Conservation (phyloP, 2,888 invertebrate species). For the Panzeria rudis region DNA sequence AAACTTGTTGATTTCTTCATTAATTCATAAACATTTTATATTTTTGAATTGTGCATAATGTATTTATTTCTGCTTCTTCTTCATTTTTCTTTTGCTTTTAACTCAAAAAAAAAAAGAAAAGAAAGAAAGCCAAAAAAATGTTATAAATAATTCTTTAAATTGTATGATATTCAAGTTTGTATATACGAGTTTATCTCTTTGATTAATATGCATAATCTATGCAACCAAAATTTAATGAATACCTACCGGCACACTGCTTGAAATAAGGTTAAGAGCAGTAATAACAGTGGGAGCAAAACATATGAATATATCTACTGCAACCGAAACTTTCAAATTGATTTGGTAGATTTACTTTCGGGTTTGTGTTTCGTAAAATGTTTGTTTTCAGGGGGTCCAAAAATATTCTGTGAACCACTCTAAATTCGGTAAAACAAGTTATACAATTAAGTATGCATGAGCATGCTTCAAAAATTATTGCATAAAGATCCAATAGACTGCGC, state of each 20-base stretch:
- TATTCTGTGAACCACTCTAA: too few species aligned
- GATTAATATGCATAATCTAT: constrained; percentile 52
- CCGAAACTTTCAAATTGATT: too few species aligned
- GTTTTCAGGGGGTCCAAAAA: too few species aligned
- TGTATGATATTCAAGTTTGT: background rate
- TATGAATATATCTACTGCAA: too few species aligned
- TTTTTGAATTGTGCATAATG: constrained; percentile 35
- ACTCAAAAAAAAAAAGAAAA: background rate
- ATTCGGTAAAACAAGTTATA: too few species aligned
- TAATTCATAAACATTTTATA: constrained; percentile 80
- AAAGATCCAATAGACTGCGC: too few species aligned
- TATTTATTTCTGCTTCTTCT: too few species aligned
- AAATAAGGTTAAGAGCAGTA: background rate
- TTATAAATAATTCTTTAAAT: constrained; percentile 36
- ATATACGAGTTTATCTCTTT: constrained; percentile 2
- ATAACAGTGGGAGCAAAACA: background rate
- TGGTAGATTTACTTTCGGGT: too few species aligned
- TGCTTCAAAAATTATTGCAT: too few species aligned
- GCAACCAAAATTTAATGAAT: constrained; percentile 14
- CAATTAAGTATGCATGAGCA: too few species aligned
- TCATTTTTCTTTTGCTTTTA: background rate
- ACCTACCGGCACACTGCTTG: constrained; percentile 10
- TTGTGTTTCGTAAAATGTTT: too few species aligned
- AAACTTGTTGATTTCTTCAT: constrained; percentile 77
- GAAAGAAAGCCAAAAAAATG: too few species aligned